phyloP scores from a whole-genome alignment of 2,113 vertebrate species.

The Microtus montanus region DNA sequence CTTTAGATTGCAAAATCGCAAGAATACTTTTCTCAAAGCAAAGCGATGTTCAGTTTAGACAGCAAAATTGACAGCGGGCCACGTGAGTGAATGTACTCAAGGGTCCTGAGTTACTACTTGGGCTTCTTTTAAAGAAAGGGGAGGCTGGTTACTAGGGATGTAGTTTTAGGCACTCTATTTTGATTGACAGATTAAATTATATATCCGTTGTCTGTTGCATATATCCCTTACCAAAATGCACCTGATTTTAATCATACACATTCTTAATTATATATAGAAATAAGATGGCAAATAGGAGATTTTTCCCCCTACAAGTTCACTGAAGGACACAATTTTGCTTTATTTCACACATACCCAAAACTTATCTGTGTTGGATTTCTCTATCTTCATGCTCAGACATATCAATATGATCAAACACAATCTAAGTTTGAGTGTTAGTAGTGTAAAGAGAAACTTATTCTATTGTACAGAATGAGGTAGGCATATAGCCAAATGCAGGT shows the following conservation, averaged over 20 bases:
- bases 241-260: not conserved
- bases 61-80: not conserved
- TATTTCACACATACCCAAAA: not conserved
- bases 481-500: not conserved
- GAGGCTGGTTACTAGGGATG: not conserved
- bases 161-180: not conserved
- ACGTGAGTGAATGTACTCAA: not conserved
- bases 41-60: not conserved
- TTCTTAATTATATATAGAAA: not conserved
- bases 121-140: not conserved
- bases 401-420: not conserved
- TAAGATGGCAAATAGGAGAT: not conserved
- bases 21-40: not conserved
- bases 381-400: not conserved
- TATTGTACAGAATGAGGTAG: not conserved
- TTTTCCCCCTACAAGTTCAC: not conserved
- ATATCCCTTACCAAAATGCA: not conserved
- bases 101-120: not conserved
- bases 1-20: not conserved
- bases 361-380: not conserved
- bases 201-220: not conserved
- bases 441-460: not conserved
- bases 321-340: not conserved
- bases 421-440: not conserved
- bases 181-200: not conserved